Evolutionary conservation across 2,113 vertebrate species (phyloP).

Genomic region (Xiphorhynchus elegans): DNA sequence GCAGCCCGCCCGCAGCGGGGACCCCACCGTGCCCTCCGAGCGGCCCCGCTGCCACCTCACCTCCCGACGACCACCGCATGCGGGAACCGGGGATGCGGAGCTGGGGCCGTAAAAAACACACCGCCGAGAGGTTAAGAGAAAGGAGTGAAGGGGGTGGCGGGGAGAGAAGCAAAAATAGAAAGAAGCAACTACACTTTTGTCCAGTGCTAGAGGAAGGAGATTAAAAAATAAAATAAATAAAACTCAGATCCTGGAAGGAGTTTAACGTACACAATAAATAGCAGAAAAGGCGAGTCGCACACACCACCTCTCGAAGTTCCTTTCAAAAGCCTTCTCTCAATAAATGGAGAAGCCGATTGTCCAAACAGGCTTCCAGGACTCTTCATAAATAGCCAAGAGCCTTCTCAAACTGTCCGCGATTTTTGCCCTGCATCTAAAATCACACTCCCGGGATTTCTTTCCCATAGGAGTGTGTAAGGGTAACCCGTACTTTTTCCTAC

Average conservation of each 20-base stretch:
- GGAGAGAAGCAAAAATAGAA: background rate
- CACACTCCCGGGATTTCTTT: background rate
- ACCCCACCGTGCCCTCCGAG: background rate
- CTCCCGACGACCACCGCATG: background rate
- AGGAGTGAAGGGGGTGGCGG: too few relatives aligned
- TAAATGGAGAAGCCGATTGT: conserved; percentile 5
- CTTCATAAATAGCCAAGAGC: conserved; percentile 8
- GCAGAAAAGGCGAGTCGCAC: background rate
- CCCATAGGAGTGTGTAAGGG: background rate
- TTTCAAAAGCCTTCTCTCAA: background rate
- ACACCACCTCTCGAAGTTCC: background rate
- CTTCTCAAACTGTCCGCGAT: background rate
- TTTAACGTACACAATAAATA: background rate
- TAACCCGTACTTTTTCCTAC: background rate
- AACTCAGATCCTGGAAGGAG: background rate
- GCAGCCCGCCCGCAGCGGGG: background rate
- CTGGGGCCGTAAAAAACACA: background rate
- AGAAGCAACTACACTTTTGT: background rate
- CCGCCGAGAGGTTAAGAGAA: background rate
- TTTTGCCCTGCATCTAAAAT: background rate
- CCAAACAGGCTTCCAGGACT: conserved; percentile 12
- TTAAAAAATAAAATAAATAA: background rate
- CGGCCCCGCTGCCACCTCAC: background rate
- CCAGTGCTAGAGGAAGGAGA: background rate
- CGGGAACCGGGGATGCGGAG: background rate